Evolutionary conservation across 2,888 invertebrate species (phyloP), one percentile per base, ranked within the genome.

Genomic region (Hylaea fasciaria): DNA sequence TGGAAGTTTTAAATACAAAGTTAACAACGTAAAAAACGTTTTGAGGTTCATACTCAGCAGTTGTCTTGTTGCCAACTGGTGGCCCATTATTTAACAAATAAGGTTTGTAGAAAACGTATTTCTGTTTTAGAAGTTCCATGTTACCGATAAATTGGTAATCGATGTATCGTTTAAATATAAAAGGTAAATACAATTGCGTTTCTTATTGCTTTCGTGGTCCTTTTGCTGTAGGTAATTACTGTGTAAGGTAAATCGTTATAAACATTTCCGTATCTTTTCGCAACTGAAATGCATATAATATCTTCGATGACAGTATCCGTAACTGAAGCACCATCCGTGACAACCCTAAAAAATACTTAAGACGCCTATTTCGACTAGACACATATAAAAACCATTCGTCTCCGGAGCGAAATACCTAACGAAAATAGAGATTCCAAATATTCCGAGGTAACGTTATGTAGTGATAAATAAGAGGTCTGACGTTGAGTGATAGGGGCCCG

Each of bases 391-490:
- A 52, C 60, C 39, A 44, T 57, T 44, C 46, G 46, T 17, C 41
- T 13, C 41, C 10, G 44, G 48, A 35, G 44, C 39, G 11, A 45
- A 49, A 43, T 16, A 49, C 40, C 28, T 40, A 47, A 49, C 65
- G 53, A 64, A 67, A 67, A 65, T 65, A 62, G 64, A 64, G 58
- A 61, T 67, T 65, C 60, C 57, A 65, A 68, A 64, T 64, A 68
- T 60, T 69, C 63, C 37, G 56, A 65, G 71, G 68, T 69, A 69
- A 68, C 73, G 64, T 67, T 69, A 67, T 67, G 69, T 74, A 75
- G 85, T 88, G 87, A 89, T 89, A 87, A 89, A 90, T 89, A 86
- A 83, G 77, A 80, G 76, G 79, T 71, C 71, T 82, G 89, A 89
- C 89, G 71, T 84, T 89, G 90, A 90, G 77, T 76, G 85, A 90